phyloP scores from a whole-genome alignment of 2,888 invertebrate species.

The Sturmia bella region DNA sequence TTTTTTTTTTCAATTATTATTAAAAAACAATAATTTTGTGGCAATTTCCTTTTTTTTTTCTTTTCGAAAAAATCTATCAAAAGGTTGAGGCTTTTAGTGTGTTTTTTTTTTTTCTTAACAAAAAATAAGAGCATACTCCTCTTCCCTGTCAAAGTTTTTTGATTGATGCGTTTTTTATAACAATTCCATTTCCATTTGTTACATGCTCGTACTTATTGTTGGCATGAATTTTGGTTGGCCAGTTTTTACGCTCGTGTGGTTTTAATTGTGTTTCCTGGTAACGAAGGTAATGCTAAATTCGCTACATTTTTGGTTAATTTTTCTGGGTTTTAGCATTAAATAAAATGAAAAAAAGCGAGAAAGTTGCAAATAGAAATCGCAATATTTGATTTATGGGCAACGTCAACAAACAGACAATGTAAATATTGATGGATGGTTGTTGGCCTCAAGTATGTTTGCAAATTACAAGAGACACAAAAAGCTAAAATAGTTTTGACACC shows the following conservation, averaged over 20 bases:
- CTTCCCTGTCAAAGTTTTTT: constrained; percentile 68
- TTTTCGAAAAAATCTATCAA: constrained; percentile 19
- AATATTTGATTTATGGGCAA: constrained; percentile 69
- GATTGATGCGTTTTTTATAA: constrained; percentile 65
- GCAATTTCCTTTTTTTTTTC: constrained; percentile 9
- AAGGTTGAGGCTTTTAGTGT: constrained; percentile 51
- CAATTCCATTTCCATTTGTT: constrained; percentile 23
- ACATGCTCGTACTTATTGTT: background rate
- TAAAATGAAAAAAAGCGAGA: constrained; percentile 71
- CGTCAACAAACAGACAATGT: constrained; percentile 31
- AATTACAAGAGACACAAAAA: constrained; percentile 15
- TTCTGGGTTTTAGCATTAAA: constrained; percentile 65
- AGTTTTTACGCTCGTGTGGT: constrained; percentile 75
- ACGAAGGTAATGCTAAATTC: constrained; percentile 46
- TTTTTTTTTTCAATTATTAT: background rate
- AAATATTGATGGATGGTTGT: constrained; percentile 76
- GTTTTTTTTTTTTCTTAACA: constrained; percentile 8
- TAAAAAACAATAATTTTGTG: background rate
- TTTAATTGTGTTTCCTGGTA: constrained; percentile 58
- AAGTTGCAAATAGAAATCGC: constrained; percentile 59
- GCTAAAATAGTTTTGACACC: too few species aligned
- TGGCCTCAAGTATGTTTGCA: constrained; percentile 49
- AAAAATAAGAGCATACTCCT: constrained; percentile 36
- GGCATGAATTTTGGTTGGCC: constrained; percentile 13
- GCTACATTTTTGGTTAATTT: constrained; percentile 70